Evolutionary conservation across 2,797 vertebrate genomes (phyloP), one percentile per base, ranked within the genome.

Genomic region (Protonibea diacanthus): DNA sequence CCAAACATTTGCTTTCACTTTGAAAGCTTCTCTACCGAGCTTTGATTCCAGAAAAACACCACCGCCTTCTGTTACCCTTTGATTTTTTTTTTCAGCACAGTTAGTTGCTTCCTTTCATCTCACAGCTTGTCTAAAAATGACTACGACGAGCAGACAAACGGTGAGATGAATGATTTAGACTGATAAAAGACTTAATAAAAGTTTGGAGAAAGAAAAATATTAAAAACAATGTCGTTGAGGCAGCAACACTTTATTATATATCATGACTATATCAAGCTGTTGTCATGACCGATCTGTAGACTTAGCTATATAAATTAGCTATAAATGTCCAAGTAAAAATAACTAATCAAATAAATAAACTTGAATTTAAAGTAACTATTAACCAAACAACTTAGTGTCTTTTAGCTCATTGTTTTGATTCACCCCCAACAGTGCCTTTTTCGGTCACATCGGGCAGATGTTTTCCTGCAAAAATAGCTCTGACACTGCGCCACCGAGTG

Each of bases 1-100:
- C 52, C 72, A 81, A 86, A 87, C 85, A 68, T 70, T 48, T 57
- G 74, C 87, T 85, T 89, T 88, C 69, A 80, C 83, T 89, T 79
- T 57, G 38, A 63, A 85, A 70, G 68, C 83, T 68, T 89, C 81
- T 23, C 68, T 81, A 38, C 42, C 1, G 52, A 62, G 76, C 78
- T 88, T 88, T 89, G 78, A 85, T 85, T 79, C 48, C 56, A 49
- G 71, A 78, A 74, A 88, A 80, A 84, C 76, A 84, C 71, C 83
- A 62, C 49, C 60, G 57, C 53, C 63, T 88, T 67, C 83, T 85
- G 80, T 67, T 83, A 78, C 57, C 58, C 80, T 89, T 86, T 89
- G 78, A 86, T 87, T 74, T 75, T 40, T 1, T 42, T 33, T 23
- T 78, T 38, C 64, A 18, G 52, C 66, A 38, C 63, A 70, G 61